Evolutionary conservation across 2,888 invertebrate species (phyloP), one percentile per base, ranked within the genome.

Genomic region (Spodoptera littoralis): DNA sequence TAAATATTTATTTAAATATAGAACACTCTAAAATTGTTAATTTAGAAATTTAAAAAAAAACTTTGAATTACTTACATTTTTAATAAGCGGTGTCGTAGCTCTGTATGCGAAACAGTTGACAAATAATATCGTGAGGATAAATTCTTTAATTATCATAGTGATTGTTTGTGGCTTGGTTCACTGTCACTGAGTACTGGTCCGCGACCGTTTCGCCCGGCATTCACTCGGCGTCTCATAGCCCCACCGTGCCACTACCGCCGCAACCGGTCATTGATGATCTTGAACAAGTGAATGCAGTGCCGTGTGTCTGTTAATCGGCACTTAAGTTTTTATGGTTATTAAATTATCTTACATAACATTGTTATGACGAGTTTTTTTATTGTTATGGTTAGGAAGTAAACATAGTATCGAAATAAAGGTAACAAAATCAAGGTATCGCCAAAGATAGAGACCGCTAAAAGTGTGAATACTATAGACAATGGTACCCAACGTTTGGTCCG

Each of bases 11-110:
- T 6, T 36, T 36, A 36, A 4, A 36, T 36, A 36, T 36, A 36
- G 6, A 6, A 0, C 6, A 36, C 9, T 36, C 1, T 36, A 36
- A 8, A 36, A 36, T 8, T 8, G 36, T 36, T 36, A 9, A 36
- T 36, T 27, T 27, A 27, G 27, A 36, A 36, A 36, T 36, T 9
- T 36, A 36, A 5, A 8, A 8, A 36, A 36, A 36, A 6, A 36
- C 36, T 36, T 36, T 36, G 8, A 36, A 36, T 36, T 45, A 91
- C 92, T 91, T 84, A 92, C 93, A 70, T 89, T 92, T 82, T 90
- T 92, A 73, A 93, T 92, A 9, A 93, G 81, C 42, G 93, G 93
- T 12, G 88, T 81, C 8, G 83, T 76, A 2, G 86, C 63, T 64
- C 84, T 84, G 58, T 79, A 87, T 1, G 84, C 86, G 18, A 72